These are phyloP conservation scores for Enchytraeus crypticus DNA, from an alignment of 2,888 invertebrate species.

Conservation along the genomic window DNA sequence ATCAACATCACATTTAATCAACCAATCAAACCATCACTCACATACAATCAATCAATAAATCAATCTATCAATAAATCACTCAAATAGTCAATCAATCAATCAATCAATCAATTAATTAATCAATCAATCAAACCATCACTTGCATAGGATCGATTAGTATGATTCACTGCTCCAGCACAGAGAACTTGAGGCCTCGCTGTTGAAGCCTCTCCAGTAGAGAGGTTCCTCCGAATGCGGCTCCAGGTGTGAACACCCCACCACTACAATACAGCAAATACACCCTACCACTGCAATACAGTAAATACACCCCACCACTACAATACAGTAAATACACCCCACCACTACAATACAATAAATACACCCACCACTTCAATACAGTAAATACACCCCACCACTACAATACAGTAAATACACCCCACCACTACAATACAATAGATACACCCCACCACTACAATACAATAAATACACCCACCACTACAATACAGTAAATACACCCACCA, in stretches of 20 bases:
- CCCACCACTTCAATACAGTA: not conserved
- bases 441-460: too few species aligned
- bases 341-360: not conserved
- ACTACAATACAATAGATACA: too few species aligned
- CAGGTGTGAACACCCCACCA: constrained; percentile 79
- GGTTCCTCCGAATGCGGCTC: constrained; percentile 74
- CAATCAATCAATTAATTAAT: too few species aligned
- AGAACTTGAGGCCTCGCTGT: constrained; percentile 56
- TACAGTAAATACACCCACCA: too few species aligned
- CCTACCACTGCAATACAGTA: not conserved
- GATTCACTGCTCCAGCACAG: constrained; percentile 28
- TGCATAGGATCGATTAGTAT: not conserved
- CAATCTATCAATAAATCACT: too few species aligned
- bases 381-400: not conserved
- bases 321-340: not conserved
- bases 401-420: too few species aligned
- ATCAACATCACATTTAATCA: too few species aligned
- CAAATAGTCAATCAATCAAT: too few species aligned
- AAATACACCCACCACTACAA: too few species aligned
- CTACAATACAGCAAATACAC: constrained; percentile 50
- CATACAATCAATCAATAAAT: too few species aligned
- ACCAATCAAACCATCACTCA: too few species aligned
- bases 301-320: not conserved
- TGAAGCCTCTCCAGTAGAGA: constrained; percentile 65
- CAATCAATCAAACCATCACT: too few species aligned